A percentile compares a stretch with the other conserved stretches of the same genome.
Evolutionary conservation across 2,113 vertebrate species (phyloP).

Genomic region (Atherinomorus stipes): DNA sequence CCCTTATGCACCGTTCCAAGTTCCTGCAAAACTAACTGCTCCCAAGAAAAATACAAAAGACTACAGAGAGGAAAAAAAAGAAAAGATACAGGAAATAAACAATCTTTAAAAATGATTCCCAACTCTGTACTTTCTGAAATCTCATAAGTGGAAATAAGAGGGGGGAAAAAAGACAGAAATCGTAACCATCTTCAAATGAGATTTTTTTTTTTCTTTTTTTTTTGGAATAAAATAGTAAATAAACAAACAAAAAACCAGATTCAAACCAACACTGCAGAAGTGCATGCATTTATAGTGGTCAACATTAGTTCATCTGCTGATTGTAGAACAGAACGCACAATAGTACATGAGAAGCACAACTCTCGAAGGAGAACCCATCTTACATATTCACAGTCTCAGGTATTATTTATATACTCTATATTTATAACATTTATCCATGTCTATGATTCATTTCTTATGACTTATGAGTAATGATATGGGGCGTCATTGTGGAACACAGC

Average conservation of each 20-base stretch:
- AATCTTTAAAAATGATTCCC: slow-evolving; percentile 49
- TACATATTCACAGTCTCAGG: slow-evolving; percentile 85
- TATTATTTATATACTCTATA: slow-evolving; percentile 82
- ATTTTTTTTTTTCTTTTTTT: slow-evolving; percentile 15
- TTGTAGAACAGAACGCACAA: slow-evolving; percentile 78
- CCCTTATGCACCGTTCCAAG: slow-evolving; percentile 43
- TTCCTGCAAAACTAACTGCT: slow-evolving; percentile 65
- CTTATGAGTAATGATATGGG: slow-evolving; percentile 73
- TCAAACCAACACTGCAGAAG: slow-evolving; percentile 75
- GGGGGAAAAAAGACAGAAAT: slow-evolving; percentile 23
- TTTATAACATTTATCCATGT: slow-evolving; percentile 79
- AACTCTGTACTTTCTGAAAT: slow-evolving; percentile 48
- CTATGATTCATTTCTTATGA: slow-evolving; percentile 67
- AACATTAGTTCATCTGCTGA: slow-evolving; percentile 74
- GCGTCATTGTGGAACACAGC: slow-evolving; percentile 56
- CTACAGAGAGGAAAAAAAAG: slow-evolving; percentile 10
- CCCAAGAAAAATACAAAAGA: slow-evolving; percentile 33
- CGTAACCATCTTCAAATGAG: slow-evolving; percentile 46
- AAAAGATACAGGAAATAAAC: slow-evolving; percentile 46
- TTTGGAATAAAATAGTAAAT: slow-evolving; percentile 44
- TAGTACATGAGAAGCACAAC: slow-evolving; percentile 77
- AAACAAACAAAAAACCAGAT: slow-evolving; percentile 62
- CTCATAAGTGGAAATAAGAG: slow-evolving; percentile 43
- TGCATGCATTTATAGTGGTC: slow-evolving; percentile 85
- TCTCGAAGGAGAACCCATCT: slow-evolving; percentile 74